A percentile compares a stretch with the other conserved stretches of the same genome.
These are phyloP conservation scores for Oncorhynchus mykiss DNA, from an alignment of 2,113 vertebrate species.

Conservation along the genomic window DNA sequence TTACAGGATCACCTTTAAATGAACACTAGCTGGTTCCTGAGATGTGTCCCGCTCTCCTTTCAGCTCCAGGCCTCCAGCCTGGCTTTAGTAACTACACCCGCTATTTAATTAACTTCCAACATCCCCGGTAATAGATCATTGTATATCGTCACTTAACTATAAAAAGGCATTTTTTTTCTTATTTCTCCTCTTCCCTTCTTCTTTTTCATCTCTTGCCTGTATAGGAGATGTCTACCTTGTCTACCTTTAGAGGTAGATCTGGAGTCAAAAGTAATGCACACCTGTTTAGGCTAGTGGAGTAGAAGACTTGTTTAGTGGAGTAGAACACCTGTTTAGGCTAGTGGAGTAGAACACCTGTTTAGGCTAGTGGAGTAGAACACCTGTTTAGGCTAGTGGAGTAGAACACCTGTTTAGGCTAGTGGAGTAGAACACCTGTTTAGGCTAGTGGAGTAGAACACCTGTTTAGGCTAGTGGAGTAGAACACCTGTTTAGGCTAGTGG, in stretches of 20 bases:
- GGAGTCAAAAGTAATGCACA: too few relatives aligned
- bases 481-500: too few relatives aligned
- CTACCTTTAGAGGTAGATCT: background rate
- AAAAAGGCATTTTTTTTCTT: constrained; percentile 54
- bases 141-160: constrained; percentile 64
- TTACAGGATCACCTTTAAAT: background rate
- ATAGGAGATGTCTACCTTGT: background rate
- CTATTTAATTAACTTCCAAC: constrained; percentile 77
- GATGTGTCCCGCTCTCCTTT: background rate
- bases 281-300: too few relatives aligned
- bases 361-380: too few relatives aligned
- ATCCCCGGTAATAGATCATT: constrained; percentile 73
- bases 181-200: constrained; percentile 46
- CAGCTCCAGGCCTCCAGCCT: constrained; percentile 5
- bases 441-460: too few relatives aligned
- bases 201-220: constrained; percentile 49
- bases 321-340: too few relatives aligned
- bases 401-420: too few relatives aligned
- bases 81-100: constrained; percentile 62
- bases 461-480: too few relatives aligned
- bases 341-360: too few relatives aligned
- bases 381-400: too few relatives aligned
- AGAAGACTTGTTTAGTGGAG: too few relatives aligned
- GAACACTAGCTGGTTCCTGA: background rate
- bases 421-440: too few relatives aligned